Base-by-base conservation (phyloP, 1,140 invertebrate species). In the Saccostrea glomerata region DNA sequence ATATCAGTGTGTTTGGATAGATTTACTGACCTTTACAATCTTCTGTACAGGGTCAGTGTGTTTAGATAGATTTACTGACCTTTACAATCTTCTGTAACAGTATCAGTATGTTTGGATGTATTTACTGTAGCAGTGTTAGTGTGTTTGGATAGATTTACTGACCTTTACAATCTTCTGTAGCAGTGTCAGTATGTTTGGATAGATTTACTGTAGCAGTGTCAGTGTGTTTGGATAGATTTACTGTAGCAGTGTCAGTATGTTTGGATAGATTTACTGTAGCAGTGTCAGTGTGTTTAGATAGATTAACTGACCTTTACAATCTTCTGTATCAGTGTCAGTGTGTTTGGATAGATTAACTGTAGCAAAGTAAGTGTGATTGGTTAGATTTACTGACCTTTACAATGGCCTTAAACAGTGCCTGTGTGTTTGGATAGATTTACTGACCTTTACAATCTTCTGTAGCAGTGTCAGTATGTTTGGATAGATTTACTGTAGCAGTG, bases 111-210 rank as follows among this genome's bases (percentile, higher is more conserved):
- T 85, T 58, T 30, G 55, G 30, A n/a, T n/a, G n/a, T n/a, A n/a
- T 17, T 60, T 30, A 85, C n/a, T 85, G 84, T 60, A 85, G 56
- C 17, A 40, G n/a, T 30, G 30, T 17, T 56, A 85, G 54, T 20
- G 47, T 63, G 25, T 85, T 58, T 30, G 55, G 30, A 30, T 63
- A 63, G 23, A 85, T 11, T 11, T 85, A n/a, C n/a, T n/a, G n/a
- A n/a, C n/a, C n/a, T 17, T 60, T 30, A 85, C 84, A 60, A 85
- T 58, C 5, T 30, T 85, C n/a, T 85, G 84, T 60, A 85, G 56
- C 17, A 40, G n/a, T 30, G 30, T 17, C 84, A 85, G 54, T 20
- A n/a, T 63, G 25, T 85, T 58, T 30, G 55, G 30, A 30, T 63
- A 63, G 23, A 85, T 11, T 11, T 85, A 63, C n/a, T 85, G 84